Base-by-base conservation (phyloP, 2,888 invertebrate species). In the Pseudolycoriella hygida region DNA sequence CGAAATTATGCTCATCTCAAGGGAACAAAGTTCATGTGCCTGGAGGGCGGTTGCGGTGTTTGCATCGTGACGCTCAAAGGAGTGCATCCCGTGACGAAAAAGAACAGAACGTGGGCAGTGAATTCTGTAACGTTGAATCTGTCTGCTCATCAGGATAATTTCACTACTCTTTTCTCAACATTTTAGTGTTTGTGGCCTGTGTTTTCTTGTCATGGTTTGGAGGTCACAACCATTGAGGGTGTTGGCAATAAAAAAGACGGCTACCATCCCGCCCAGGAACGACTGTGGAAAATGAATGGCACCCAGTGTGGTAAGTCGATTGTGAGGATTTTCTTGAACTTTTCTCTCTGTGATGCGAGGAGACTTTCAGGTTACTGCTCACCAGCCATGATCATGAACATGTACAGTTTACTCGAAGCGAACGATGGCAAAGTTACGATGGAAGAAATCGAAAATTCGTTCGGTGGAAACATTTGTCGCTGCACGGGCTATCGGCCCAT, bases 401-500 rank as follows among this genome's bases (percentile, higher is more conserved):
- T 32, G 41, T 60, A 51, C 57, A 74, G 73, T 37, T 54, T 76
- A 20, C 57, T 69, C 32, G 62, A 70, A 54, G 60, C 66, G 0
- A 70, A 69, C 47, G 68, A 71, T 31, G 60, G 57, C 47, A 62
- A 67, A 17, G 54, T 78, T 19, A 73, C 73, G 1, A 72, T 72
- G 67, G 64, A 70, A 50, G 76, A 80, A 53, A 68, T 84, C 11
- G 84, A 85, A 59, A 78, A 82, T 54, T 74, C 79, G 0, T 82
- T 85, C 53, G 84, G 82, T 6, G 71, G 82, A 42, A 82, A 84
- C 51, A 76, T 85, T 20, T 86, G 86, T 52, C 70, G 86, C 44
- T 86, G 86, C 54, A 86, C 85, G 0, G 85, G 85, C 1, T 85
- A 83, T 56, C 68, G 84, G 3, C 73, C 84, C 1, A 86, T 86